phyloP scores from a whole-genome alignment of 1,140 invertebrate genomes.

The Drosophila lini region DNA sequence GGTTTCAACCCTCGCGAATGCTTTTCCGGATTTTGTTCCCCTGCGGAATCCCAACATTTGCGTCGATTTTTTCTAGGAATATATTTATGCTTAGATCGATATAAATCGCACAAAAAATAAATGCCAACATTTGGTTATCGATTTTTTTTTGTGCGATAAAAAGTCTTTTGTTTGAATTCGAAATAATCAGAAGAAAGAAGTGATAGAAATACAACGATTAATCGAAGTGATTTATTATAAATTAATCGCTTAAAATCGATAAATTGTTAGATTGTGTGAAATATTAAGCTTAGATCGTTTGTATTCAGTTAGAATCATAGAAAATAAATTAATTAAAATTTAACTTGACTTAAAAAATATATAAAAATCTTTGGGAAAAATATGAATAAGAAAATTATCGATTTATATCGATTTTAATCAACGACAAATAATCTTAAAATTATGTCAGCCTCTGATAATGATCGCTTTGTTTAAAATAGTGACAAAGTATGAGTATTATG shows the following conservation, averaged over 20 bases:
- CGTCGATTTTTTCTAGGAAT: constrained; percentile 1
- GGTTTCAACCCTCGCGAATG: constrained; percentile 35
- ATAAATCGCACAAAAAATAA: background rate
- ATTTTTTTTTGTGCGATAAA: background rate
- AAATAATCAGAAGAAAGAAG: no score
- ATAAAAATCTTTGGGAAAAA: no score
- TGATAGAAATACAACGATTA: no score
- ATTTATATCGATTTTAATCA: no score
- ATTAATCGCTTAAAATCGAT: no score
- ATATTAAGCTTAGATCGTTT: no score
- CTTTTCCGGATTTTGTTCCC: constrained; percentile 7
- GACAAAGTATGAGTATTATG: background rate
- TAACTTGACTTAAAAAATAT: no score
- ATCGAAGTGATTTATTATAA: no score
- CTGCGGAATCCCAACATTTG: constrained; percentile 1
- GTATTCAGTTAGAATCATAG: no score
- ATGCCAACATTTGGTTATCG: background rate
- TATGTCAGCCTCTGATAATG: background rate
- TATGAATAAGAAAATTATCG: background rate
- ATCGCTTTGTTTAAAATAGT: background rate
- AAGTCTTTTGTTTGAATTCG: no score
- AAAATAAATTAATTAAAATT: no score
- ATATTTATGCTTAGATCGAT: constrained; percentile 26
- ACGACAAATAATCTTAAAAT: background rate
- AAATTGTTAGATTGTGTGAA: no score